A percentile compares a stretch with the other conserved stretches of the same genome.
Conservation (phyloP, 1,140 invertebrate species). For the Calephelis virginiensis region DNA sequence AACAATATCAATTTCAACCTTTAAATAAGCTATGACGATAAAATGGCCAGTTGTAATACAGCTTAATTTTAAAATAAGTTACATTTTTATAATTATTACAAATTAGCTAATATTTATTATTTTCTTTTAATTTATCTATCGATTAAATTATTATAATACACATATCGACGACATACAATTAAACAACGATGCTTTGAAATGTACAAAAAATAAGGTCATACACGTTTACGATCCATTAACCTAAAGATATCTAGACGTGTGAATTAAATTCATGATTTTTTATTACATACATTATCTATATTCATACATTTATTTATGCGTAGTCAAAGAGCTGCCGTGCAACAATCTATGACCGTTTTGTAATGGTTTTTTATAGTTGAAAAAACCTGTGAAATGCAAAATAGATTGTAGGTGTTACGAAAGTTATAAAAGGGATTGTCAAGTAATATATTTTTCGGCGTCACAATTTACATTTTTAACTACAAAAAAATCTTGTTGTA, state of each 20-base stretch:
- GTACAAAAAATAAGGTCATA: conserved; percentile 53
- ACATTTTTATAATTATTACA: neutral
- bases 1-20: too few species aligned
- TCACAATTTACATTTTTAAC: too few species aligned
- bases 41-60: too few species aligned
- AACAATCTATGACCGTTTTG: neutral
- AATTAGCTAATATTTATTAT: conserved; percentile 9
- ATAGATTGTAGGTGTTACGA: too few species aligned
- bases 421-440: too few species aligned
- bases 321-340: conserved; percentile 26
- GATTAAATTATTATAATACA: conserved; percentile 32
- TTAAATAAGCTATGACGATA: too few species aligned
- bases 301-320: conserved; percentile 28
- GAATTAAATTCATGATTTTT: conserved; percentile 41
- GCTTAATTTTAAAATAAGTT: too few species aligned
- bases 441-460: too few species aligned
- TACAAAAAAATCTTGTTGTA: too few species aligned
- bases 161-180: conserved; percentile 33
- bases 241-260: conserved; percentile 33
- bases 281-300: conserved; percentile 32
- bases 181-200: conserved; percentile 40
- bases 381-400: too few species aligned
- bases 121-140: conserved; percentile 28
- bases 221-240: conserved; percentile 31
- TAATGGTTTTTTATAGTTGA: too few species aligned